phyloP scores from a whole-genome alignment of 2,888 invertebrate species.

The Drosophila kuntzei region DNA sequence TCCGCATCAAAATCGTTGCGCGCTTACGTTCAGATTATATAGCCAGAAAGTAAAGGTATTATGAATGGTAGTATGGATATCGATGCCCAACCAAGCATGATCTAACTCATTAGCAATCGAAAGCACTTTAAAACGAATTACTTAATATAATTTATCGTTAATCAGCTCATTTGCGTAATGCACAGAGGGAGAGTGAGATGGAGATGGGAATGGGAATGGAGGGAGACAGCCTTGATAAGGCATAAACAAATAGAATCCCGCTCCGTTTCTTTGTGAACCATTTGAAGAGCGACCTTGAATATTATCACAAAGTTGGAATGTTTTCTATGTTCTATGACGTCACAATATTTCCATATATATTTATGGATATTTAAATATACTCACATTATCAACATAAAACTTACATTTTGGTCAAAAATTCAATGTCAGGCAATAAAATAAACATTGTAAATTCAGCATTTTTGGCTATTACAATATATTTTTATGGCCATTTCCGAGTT shows the following conservation, averaged over 20 bases:
- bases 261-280: background rate
- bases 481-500: slow-evolving; percentile 18
- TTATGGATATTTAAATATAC: background rate
- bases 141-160: slow-evolving; percentile 15
- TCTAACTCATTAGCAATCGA: slow-evolving; percentile 14
- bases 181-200: background rate
- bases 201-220: background rate
- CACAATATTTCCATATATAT: background rate
- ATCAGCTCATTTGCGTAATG: slow-evolving; percentile 14
- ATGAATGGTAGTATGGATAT: slow-evolving; percentile 3
- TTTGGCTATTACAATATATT: slow-evolving; percentile 28
- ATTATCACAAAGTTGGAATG: background rate
- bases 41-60: background rate
- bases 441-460: background rate
- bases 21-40: slow-evolving; percentile 4
- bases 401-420: slow-evolving; percentile 3
- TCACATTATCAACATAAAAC: background rate
- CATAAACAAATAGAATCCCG: background rate
- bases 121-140: slow-evolving; percentile 17
- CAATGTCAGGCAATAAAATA: slow-evolving; percentile 6
- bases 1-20: slow-evolving; percentile 7
- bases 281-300: background rate
- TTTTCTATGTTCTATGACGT: background rate
- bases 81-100: slow-evolving; percentile 14
- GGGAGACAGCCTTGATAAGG: slow-evolving; percentile 1